Percentiles rank a stretch among this genome's conserved stretches.
Evolutionary conservation across 1,140 invertebrate species (phyloP).

Genomic region (Meteorus sp.): DNA sequence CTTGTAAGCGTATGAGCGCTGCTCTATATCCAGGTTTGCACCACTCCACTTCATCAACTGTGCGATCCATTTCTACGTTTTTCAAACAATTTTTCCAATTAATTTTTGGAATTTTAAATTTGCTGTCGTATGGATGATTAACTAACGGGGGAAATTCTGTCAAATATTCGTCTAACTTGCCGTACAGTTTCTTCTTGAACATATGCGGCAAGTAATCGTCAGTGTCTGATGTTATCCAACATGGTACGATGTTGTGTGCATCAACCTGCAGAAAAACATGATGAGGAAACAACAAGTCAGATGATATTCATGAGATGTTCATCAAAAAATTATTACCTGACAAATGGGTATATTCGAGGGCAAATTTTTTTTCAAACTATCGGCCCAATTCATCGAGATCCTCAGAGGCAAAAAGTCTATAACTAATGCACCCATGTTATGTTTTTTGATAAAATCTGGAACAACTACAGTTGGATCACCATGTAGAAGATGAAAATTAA

Average conservation of each 20-base stretch:
- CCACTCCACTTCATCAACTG: conserved; percentile 74
- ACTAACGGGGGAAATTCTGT: conserved; percentile 83
- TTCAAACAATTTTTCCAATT: conserved; percentile 73
- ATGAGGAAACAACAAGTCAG: no score
- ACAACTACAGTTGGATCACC: conserved; percentile 73
- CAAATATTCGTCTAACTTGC: conserved; percentile 73
- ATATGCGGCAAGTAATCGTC: conserved; percentile 85
- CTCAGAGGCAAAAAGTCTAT: conserved; percentile 83
- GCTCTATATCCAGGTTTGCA: conserved; percentile 73
- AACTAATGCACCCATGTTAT: conserved; percentile 80
- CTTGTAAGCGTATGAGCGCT: conserved; percentile 69
- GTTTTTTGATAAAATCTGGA: conserved; percentile 69
- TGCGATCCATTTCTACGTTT: conserved; percentile 68
- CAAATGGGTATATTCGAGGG: conserved; percentile 75
- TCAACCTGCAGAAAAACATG: conserved; percentile 66
- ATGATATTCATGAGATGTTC: no score
- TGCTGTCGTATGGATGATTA: conserved; percentile 69
- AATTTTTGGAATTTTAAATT: conserved; percentile 52
- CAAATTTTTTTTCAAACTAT: conserved; percentile 70
- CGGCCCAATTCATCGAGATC: conserved; percentile 70
- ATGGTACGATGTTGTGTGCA: conserved; percentile 86
- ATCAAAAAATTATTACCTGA: conserved; percentile 63
- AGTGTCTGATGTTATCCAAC: conserved; percentile 85
- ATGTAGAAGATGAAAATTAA: conserved; percentile 78
- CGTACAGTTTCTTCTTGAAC: conserved; percentile 84